Percentiles rank a stretch among this genome's conserved stretches.
These are phyloP conservation scores for Drosophila bipectinata DNA, from an alignment of 1,140 invertebrate genomes.

Conservation along the genomic window DNA sequence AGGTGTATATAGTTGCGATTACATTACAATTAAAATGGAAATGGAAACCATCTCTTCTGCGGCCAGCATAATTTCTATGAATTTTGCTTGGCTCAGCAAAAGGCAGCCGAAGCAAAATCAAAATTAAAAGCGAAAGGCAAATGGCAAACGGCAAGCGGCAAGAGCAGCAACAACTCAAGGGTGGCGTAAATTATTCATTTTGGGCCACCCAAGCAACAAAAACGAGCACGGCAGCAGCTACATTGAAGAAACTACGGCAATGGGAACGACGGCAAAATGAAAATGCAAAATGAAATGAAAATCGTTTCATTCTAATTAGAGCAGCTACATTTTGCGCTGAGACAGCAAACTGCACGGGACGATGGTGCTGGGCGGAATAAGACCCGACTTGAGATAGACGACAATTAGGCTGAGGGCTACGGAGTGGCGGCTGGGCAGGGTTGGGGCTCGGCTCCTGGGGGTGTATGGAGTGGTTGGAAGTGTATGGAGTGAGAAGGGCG, in stretches of 20 bases:
- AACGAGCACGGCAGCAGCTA: conserved; percentile 21
- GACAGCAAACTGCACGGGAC: conserved; percentile 61
- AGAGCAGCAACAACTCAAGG: conserved; percentile 13
- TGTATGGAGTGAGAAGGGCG: conserved; percentile 12
- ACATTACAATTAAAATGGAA: conserved; percentile 75
- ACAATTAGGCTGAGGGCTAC: conserved; percentile 58
- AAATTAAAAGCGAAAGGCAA: background rate
- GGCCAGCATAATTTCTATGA: conserved; percentile 63
- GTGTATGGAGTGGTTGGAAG: background rate
- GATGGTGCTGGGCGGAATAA: background rate
- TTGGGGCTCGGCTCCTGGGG: conserved; percentile 9
- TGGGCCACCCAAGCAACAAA: conserved; percentile 46
- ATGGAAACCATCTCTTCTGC: conserved; percentile 34
- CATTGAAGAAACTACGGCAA: conserved; percentile 13
- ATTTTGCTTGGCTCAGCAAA: conserved; percentile 73
- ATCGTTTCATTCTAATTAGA: conserved; percentile 81
- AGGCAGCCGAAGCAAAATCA: conserved; percentile 23
- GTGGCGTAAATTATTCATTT: conserved; percentile 75
- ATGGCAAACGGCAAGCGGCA: too few relatives aligned
- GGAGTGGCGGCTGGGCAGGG: conserved; percentile 11
- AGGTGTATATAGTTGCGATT: conserved; percentile 45
- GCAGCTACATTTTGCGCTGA: conserved; percentile 78
- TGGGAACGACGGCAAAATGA: conserved; percentile 54
- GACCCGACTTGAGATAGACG: conserved; percentile 70
- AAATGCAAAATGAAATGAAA: conserved; percentile 77